Conservation (phyloP, 1,140 invertebrate genomes). For the Pachypsylla venusta region DNA sequence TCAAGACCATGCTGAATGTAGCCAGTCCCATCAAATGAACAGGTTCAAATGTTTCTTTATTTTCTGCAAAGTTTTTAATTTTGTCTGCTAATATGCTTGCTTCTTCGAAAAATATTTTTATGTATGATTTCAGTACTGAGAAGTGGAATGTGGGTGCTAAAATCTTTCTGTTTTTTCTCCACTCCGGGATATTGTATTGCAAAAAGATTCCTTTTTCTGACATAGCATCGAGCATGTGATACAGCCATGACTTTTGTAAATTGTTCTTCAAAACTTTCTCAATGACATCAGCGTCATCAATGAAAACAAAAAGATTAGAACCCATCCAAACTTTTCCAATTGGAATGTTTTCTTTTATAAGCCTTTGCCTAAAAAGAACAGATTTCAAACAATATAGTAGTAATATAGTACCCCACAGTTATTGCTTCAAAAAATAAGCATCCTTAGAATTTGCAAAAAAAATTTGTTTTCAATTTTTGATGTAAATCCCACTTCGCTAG, state of each 20-base stretch:
- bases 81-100: conserved; percentile 8
- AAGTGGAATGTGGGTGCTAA: conserved; percentile 10
- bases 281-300: neutral
- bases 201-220: conserved; percentile 9
- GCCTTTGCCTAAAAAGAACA: no score
- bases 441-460: no score
- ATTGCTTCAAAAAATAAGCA: no score
- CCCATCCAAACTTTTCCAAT: neutral
- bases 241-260: conserved; percentile 6
- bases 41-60: neutral
- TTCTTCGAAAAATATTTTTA: conserved; percentile 9
- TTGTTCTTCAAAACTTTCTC: conserved; percentile 3
- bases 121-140: conserved; percentile 6
- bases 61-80: neutral
- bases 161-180: conserved; percentile 1
- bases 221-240: neutral
- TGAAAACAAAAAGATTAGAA: neutral
- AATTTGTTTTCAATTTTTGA: no score
- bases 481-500: no score
- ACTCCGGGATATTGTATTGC: neutral
- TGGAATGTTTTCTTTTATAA: no score
- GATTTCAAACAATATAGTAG: no score
- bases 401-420: no score
- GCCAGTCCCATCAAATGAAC: neutral
- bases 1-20: neutral